Percentiles rank a stretch among this genome's conserved stretches.
phyloP scores from a whole-genome alignment of 2,113 vertebrate genomes.

The Psammodynastes pulverulentus region DNA sequence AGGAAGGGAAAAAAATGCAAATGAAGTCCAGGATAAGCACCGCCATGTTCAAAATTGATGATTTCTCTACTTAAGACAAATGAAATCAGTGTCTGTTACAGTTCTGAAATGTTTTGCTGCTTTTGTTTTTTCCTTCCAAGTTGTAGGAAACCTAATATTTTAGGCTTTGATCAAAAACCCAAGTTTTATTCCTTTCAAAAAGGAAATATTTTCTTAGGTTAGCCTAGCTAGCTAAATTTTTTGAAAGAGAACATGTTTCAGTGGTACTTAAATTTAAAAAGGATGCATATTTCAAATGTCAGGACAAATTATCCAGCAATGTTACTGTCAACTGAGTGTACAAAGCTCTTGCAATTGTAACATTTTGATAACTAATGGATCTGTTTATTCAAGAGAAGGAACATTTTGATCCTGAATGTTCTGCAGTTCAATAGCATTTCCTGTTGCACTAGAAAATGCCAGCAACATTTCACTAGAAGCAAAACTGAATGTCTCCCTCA shows the following conservation, averaged over 20 bases:
- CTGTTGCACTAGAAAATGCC: too few relatives aligned
- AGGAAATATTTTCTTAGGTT: background rate
- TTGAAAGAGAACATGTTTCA: background rate
- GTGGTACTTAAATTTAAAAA: background rate
- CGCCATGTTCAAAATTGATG: slow-evolving; percentile 76
- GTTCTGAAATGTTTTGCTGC: slow-evolving; percentile 68
- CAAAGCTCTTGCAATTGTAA: background rate
- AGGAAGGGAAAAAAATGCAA: slow-evolving; percentile 57
- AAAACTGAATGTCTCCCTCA: background rate
- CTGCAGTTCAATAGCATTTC: background rate
- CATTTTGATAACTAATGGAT: background rate
- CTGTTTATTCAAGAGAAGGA: background rate
- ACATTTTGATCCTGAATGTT: background rate
- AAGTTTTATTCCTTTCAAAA: slow-evolving; percentile 30
- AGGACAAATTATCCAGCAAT: background rate
- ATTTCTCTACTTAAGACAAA: slow-evolving; percentile 85
- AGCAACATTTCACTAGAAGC: background rate
- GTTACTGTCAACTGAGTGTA: background rate
- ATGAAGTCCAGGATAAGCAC: slow-evolving; percentile 78
- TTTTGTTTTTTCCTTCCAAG: slow-evolving; percentile 49
- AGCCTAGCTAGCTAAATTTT: background rate
- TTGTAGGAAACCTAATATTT: slow-evolving; percentile 68
- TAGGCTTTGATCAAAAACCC: slow-evolving; percentile 71
- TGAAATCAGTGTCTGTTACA: slow-evolving; percentile 78
- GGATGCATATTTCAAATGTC: background rate